Base-by-base conservation (phyloP, 2,797 vertebrate species). In the Pipistrellus kuhlii region DNA sequence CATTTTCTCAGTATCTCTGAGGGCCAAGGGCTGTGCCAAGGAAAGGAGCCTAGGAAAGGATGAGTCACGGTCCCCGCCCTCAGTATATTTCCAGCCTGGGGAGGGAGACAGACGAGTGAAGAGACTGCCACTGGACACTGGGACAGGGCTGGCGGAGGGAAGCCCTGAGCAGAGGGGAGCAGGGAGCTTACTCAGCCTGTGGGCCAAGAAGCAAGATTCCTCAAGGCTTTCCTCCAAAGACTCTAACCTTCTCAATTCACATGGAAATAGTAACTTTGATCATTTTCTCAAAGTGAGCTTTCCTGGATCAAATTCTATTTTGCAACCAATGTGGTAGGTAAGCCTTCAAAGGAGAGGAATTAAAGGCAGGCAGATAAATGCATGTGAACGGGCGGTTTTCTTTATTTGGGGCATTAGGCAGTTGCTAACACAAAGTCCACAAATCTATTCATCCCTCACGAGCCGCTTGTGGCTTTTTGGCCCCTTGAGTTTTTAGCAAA, bases 241-340 rank as follows among this genome's bases (percentile, higher is more conserved):
- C 20, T 14, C 51, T 8, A 57, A 5, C 25, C 55, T 91, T 64
- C 64, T 94, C 38, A 41, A 2, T 53, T 82, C 30, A 55, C 25
- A 38, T 13, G 21, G n/a, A 30, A 86, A 68, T 27, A 55, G 21
- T 72, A 76, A 82, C 0, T 8, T 32, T 32, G 84, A n/a, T 85
- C 68, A n/a, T 95, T 93, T 90, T 81, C 59, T 91, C 30, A 30
- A 38, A 77, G 35, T 88, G 82, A 91, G n/a, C 32, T 91, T 92
- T 94, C 57, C 73, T 38, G 72, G 12, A 84, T 96, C 55, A 89
- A 78, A 59, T 89, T 77, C 38, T 88, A 15, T 87, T 84, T 76
- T 77, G 13, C 32, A 80, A 12, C 6, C 55, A 57, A 3, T 14
- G 35, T 30, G 11, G 15, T 25, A 41, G 23, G 48, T 55, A 78